Percentiles rank a stretch among this genome's conserved stretches.
Evolutionary conservation across 2,888 invertebrate species (phyloP).

Genomic region (Mythimna loreyi): DNA sequence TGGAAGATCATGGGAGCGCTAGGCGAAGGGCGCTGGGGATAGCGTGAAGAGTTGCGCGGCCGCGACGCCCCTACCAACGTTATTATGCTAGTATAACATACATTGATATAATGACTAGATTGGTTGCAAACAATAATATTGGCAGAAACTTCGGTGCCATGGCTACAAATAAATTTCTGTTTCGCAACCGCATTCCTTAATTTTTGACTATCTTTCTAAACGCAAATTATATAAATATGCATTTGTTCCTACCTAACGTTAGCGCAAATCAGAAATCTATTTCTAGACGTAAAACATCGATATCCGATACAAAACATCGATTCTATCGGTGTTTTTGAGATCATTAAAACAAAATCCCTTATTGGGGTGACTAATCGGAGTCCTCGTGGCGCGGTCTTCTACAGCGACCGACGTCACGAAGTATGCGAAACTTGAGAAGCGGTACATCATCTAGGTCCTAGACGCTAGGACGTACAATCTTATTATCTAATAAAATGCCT

Average conservation of each 20-base stretch:
- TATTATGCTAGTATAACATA: slow-evolving; percentile 52
- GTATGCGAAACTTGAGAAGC: slow-evolving; percentile 74
- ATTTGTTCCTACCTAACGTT: slow-evolving; percentile 50
- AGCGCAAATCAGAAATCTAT: slow-evolving; percentile 73
- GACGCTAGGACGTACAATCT: slow-evolving; percentile 66
- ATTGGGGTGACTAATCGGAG: slow-evolving; percentile 43
- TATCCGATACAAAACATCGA: slow-evolving; percentile 63
- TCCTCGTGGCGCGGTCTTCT: slow-evolving; percentile 51
- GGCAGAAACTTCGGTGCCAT: slow-evolving; percentile 67
- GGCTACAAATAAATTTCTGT: slow-evolving; percentile 73
- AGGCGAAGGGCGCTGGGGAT: slow-evolving; percentile 84
- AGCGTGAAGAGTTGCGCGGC: slow-evolving; percentile 72
- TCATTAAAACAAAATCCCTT: slow-evolving; percentile 55
- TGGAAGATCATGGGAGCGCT: slow-evolving; percentile 87
- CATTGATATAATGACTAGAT: slow-evolving; percentile 50
- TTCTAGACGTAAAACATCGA: slow-evolving; percentile 62
- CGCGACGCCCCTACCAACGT: slow-evolving; percentile 66
- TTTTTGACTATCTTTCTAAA: slow-evolving; percentile 57
- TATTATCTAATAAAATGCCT: slow-evolving; percentile 69
- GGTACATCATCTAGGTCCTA: slow-evolving; percentile 66
- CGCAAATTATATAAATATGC: slow-evolving; percentile 63
- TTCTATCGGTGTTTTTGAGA: slow-evolving; percentile 68
- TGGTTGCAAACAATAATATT: slow-evolving; percentile 58
- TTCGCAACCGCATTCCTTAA: slow-evolving; percentile 64
- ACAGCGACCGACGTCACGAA: slow-evolving; percentile 68